These are phyloP conservation scores for Pseudocheirus occidentalis DNA, from an alignment of 2,797 vertebrate species.

Conservation along the genomic window DNA sequence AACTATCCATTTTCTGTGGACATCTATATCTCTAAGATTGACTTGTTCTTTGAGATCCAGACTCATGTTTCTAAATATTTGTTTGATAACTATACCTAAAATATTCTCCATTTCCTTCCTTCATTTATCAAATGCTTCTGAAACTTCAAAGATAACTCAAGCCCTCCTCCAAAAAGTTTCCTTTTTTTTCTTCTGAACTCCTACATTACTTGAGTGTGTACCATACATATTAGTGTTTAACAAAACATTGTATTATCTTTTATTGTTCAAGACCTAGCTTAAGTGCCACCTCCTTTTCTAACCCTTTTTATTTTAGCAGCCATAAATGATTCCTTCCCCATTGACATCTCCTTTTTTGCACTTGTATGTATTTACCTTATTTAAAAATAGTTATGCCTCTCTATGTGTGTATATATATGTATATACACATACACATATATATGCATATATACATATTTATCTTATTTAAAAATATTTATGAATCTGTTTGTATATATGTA, in stretches of 20 bases:
- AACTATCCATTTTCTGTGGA: background rate
- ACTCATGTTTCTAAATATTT: background rate
- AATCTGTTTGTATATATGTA: too few species aligned
- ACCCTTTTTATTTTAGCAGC: background rate
- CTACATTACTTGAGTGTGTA: background rate
- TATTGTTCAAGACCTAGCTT: background rate
- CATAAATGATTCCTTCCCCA: background rate
- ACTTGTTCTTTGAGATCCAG: background rate
- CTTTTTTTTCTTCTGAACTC: background rate
- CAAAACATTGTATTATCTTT: background rate
- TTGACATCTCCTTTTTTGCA: background rate
- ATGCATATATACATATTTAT: too few species aligned
- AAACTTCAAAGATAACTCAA: background rate
- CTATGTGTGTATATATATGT: background rate
- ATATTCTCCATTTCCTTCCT: background rate
- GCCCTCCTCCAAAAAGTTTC: background rate
- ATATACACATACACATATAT: too few species aligned
- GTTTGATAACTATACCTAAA: background rate
- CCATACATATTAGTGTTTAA: background rate
- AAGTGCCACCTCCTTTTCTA: background rate
- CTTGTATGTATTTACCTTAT: background rate
- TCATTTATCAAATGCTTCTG: background rate
- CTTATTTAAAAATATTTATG: too few species aligned
- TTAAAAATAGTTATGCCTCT: background rate
- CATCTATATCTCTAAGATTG: background rate